A percentile compares a stretch with the other conserved stretches of the same genome.
Evolutionary conservation across 2,113 vertebrate genomes (phyloP).

Genomic region (Conger conger): DNA sequence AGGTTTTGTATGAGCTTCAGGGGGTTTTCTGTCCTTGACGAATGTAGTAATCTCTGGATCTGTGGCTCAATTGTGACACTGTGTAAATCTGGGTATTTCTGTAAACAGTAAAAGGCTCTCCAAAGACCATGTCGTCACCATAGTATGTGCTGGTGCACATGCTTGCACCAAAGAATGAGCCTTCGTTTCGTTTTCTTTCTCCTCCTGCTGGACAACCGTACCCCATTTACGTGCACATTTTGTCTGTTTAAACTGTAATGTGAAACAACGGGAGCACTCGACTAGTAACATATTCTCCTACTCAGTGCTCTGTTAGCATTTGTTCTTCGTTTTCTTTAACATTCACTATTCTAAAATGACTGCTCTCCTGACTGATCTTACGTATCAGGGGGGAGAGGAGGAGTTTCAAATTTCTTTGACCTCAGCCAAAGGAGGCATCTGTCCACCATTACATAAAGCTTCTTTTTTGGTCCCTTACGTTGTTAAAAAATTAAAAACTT

Average conservation of each 20-base stretch:
- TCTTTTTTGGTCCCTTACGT: not conserved
- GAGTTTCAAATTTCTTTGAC: not conserved
- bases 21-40: not conserved
- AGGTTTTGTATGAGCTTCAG: not conserved
- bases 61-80: not conserved
- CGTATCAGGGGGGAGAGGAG: too few species aligned
- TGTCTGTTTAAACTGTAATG: too few species aligned
- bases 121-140: not conserved
- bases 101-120: not conserved
- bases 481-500: not conserved
- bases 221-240: too few species aligned
- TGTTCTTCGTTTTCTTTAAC: not conserved
- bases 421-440: not conserved
- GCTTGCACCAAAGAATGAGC: not conserved
- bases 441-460: not conserved
- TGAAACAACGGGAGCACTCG: too few species aligned
- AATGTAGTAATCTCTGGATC: not conserved
- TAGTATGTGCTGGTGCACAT: not conserved
- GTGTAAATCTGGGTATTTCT: not conserved
- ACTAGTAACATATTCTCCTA: not conserved
- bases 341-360: too few species aligned
- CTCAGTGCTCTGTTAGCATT: not conserved
- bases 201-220: too few species aligned
- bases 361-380: too few species aligned
- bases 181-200: not conserved